Conservation (phyloP, 2,113 vertebrate genomes). For the Sakesphorus luctuosus region DNA sequence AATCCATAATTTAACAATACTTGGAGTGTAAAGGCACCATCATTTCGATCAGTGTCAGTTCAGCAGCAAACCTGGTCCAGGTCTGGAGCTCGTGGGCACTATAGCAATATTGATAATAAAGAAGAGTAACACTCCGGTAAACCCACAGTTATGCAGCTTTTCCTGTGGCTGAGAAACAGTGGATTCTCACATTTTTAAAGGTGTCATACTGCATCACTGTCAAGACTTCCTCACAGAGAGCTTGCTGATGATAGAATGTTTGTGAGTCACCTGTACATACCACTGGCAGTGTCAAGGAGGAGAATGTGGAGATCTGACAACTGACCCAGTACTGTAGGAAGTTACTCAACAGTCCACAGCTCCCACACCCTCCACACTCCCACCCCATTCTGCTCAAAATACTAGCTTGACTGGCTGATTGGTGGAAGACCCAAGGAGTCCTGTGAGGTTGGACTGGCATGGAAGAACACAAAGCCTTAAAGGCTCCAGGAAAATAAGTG, state of each 20-base stretch:
- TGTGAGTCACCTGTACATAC: not conserved
- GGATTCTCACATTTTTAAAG: not conserved
- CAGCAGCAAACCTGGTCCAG: not conserved
- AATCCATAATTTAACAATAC: not conserved
- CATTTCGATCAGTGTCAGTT: not conserved
- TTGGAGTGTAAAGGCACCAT: not conserved
- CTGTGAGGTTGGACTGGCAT: not conserved
- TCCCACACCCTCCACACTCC: too few species aligned
- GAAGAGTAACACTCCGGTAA: not conserved
- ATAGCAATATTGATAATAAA: not conserved
- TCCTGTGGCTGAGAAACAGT: not conserved
- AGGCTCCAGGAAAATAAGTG: not conserved
- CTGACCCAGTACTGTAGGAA: not conserved
- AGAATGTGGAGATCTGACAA: not conserved
- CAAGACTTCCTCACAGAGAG: not conserved
- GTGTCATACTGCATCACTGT: fast-evolving
- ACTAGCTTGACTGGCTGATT: not conserved
- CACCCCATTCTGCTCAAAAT: not conserved
- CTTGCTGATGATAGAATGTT: not conserved
- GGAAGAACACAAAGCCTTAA: not conserved
- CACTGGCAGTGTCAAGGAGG: not conserved
- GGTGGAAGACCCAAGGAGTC: not conserved
- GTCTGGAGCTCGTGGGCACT: not conserved
- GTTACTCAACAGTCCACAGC: not conserved
- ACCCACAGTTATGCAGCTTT: not conserved